Evolutionary conservation across 1,140 invertebrate species (phyloP), one percentile per base, ranked within the genome.

Genomic region (Calliphora vicina): DNA sequence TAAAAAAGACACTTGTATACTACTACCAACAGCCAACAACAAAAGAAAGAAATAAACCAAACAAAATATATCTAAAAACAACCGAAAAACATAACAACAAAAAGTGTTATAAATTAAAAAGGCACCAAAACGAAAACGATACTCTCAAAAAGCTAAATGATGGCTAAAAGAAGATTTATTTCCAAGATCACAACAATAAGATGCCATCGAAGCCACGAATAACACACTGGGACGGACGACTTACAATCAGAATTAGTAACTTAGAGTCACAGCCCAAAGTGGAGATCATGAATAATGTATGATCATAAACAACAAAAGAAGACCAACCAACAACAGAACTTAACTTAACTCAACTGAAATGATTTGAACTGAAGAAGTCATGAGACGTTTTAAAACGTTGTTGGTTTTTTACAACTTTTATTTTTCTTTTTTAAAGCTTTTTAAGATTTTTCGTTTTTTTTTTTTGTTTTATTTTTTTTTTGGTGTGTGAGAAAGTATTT

Each of bases 211-310:
- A 71, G 17, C 20, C 20, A 71, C 15, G 12, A 25, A 71, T 71
- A 20, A 23, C 71, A 26, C 71, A 23, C 71, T 26, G 12, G 25
- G 0, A 13, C 35, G 10, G 35, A 35, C 35, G 35, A 35, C 35
- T 35, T 35, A 35, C 35, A 6, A 35, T 35, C 35, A 35, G 35
- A 35, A 35, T 35, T 35, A 35, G 45, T 50, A 50, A n/a, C 13
- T n/a, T 50, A n/a, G 45, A 50, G 1, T 50, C 45, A 6, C 35
- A 35, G 27, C 3, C 29, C 72, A 74, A 23, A 74, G n/a, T 26
- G 26, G 23, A 74, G 26, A 35, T 74, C 72, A 74, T 74, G 72
- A 74, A 74, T 74, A 74, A 74, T 74, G 72, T 74, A 74, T 74
- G 72, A 74, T 23, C 71, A 35, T 72, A 26, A 27, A 72, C 23